Conservation (phyloP, 2,113 vertebrate genomes). For the Amazona vittata region DNA sequence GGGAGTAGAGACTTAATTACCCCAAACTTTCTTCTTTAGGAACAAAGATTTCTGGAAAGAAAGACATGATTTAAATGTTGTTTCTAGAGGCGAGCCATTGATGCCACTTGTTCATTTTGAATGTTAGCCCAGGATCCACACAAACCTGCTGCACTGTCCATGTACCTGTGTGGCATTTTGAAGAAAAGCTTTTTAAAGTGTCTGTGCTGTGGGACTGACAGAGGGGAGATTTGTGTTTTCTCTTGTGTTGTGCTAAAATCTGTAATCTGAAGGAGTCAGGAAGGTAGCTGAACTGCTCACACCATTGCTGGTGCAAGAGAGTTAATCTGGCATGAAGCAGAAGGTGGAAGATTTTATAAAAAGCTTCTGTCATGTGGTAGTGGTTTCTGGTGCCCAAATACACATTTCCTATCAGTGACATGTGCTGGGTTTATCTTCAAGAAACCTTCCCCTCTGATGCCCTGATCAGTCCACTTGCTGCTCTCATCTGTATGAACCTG, state of each 20-base stretch:
- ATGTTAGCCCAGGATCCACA: not conserved
- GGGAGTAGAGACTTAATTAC: constrained; percentile 8
- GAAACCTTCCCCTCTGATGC: not conserved
- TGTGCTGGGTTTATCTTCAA: not conserved
- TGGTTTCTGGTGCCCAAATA: not conserved
- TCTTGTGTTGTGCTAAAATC: not conserved
- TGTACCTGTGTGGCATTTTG: not conserved
- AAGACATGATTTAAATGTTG: not conserved
- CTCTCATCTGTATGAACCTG: not conserved
- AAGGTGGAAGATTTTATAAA: constrained; percentile 23
- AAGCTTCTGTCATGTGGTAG: not conserved
- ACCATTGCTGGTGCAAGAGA: not conserved
- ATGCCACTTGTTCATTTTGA: constrained; percentile 1
- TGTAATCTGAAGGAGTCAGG: not conserved
- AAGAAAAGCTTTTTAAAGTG: not conserved
- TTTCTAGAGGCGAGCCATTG: not conserved
- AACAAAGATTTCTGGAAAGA: constrained; percentile 6
- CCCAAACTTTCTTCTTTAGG: constrained; percentile 19
- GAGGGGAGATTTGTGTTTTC: not conserved
- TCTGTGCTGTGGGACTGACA: not conserved
- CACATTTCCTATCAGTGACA: not conserved
- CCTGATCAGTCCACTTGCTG: not conserved
- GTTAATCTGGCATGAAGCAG: not conserved
- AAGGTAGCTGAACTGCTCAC: not conserved
- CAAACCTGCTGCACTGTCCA: not conserved